phyloP scores from a whole-genome alignment of 2,113 vertebrate species.

The Rhea americana region DNA sequence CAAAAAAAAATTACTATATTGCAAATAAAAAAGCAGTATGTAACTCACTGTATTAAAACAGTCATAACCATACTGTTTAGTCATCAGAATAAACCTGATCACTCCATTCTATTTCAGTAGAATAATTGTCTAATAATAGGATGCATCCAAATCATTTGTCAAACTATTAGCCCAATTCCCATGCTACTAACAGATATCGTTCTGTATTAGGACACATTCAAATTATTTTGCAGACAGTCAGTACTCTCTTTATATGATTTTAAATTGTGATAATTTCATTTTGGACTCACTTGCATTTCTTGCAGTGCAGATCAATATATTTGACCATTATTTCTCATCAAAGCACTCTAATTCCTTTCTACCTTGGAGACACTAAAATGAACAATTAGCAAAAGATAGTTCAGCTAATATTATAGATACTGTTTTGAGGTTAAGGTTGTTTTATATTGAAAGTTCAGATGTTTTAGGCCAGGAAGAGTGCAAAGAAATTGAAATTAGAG shows the following conservation, averaged over 20 bases:
- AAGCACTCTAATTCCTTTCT: conserved; percentile 71
- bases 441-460: not conserved
- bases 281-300: conserved; percentile 38
- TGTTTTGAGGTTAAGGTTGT: conserved; percentile 47
- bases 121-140: conserved; percentile 15
- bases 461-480: not conserved
- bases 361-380: conserved; percentile 30
- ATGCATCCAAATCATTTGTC: not conserved
- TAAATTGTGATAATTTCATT: conserved; percentile 70
- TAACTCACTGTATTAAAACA: not conserved
- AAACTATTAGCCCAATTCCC: not conserved
- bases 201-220: conserved; percentile 27
- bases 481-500: not conserved
- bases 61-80: not conserved
- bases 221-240: conserved; percentile 46
- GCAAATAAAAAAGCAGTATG: not conserved
- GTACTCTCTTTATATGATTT: conserved; percentile 56
- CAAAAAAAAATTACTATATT: not conserved
- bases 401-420: conserved; percentile 17
- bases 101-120: not conserved
- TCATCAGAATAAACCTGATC: not conserved
- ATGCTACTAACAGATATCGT: not conserved
- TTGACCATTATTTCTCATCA: conserved; percentile 65
- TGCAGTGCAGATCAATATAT: conserved; percentile 50
- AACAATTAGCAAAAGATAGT: conserved; percentile 50